Base-by-base conservation (phyloP, 2,888 invertebrate species). In the Scaptomyza cyrtandrae region DNA sequence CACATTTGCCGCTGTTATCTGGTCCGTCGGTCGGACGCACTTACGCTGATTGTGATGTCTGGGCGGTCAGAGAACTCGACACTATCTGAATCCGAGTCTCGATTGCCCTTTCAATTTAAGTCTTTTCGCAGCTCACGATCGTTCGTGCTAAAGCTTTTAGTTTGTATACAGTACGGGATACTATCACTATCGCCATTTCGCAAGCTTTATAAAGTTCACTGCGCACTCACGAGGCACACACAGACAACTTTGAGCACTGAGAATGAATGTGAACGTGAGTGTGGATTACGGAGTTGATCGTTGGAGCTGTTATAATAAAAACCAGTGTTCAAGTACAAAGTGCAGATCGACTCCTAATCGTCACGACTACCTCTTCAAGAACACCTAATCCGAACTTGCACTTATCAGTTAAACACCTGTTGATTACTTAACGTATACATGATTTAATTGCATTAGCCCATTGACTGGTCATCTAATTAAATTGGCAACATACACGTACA, bases 261-360 rank as follows among this genome's bases (percentile, higher is more conserved):
- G 53, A 1, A 46, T 60, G 56, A 19, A 19, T 13, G 19, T 6
- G 16, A 19, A n/a, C 14, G 14, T 31, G 31, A 16, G 7, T 19
- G 19, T 13, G 10, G 35, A 35, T 33, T 35, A 19, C 13, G 41
- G 7, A 41, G 41, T 10, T 16, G 35, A 50, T 10, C 13, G 10
- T 19, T 10, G 13, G 13, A 35, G 19, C 49, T 33, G 10, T 41
- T 16, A 10, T 4, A 41, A 49, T 3, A 35, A 10, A 6, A 13
- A 9, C 10, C 1, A 9, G 19, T 49, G 13, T n/a, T 13, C 35
- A 6, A n/a, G 24, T 35, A 10, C 6, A n/a, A 35, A 19, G 19
- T 49, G 14, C 41, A 2, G 44, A 19, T 46, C 16, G 13, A 59
- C 50, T 50, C 31, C 96, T 87, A 33, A 94, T 92, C 87, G 94